Conservation (phyloP, 2,888 invertebrate genomes). For the Eupeodes latifasciatus region DNA sequence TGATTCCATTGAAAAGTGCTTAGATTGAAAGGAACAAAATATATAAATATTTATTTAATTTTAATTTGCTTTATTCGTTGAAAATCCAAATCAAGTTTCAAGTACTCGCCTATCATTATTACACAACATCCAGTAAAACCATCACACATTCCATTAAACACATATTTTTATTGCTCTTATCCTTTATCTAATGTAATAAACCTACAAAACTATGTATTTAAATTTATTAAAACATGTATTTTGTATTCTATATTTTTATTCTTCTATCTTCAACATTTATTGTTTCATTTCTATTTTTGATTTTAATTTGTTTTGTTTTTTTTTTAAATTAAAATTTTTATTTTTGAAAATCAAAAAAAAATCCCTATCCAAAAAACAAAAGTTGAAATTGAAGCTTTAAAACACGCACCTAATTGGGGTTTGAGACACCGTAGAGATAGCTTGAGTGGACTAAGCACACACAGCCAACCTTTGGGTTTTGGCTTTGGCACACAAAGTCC, state of each 20-base stretch:
- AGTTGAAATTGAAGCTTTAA: constrained; percentile 87
- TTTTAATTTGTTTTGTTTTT: constrained; percentile 70
- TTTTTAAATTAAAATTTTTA: constrained; percentile 79
- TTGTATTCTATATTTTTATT: constrained; percentile 30
- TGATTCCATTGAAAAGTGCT: no score
- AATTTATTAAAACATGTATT: constrained; percentile 36
- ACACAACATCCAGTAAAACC: constrained; percentile 43
- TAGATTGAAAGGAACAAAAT: no score
- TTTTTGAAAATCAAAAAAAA: constrained; percentile 44
- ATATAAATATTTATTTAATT: neutral
- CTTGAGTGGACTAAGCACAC: constrained; percentile 84
- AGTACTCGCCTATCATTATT: constrained; percentile 33
- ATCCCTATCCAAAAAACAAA: constrained; percentile 72
- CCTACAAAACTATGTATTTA: neutral
- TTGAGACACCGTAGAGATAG: constrained; percentile 85
- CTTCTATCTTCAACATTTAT: constrained; percentile 54
- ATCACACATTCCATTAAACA: constrained; percentile 18
- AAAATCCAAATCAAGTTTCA: neutral
- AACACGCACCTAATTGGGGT: constrained; percentile 86
- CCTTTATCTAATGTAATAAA: neutral
- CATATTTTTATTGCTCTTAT: neutral
- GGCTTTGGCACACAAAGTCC: constrained; percentile 84
- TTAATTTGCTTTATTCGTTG: neutral
- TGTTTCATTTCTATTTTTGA: constrained; percentile 66
- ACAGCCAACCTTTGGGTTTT: constrained; percentile 84